Evolutionary conservation across 2,113 vertebrate genomes (phyloP).

Genomic region (Gila orcuttii): DNA sequence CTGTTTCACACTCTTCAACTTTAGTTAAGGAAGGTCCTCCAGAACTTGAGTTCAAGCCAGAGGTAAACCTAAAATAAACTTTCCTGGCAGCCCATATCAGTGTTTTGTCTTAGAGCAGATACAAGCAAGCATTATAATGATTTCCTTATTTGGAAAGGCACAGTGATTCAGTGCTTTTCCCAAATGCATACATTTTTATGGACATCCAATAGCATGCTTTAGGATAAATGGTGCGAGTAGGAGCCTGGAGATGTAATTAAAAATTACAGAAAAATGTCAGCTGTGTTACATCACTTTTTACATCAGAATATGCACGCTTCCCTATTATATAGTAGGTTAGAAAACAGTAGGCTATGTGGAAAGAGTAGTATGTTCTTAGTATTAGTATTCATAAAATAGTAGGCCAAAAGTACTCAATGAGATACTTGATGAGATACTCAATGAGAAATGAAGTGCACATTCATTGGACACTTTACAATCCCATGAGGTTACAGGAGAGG

Average conservation of each 20-base stretch:
- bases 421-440: background rate
- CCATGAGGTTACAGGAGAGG: background rate
- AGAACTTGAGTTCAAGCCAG: conserved; percentile 3
- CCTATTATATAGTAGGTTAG: background rate
- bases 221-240: background rate
- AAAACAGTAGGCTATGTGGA: background rate
- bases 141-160: background rate
- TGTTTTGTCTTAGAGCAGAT: background rate
- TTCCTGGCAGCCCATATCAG: background rate
- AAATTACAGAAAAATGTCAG: conserved; percentile 5
- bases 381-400: background rate
- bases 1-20: conserved; percentile 5
- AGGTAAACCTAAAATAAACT: background rate
- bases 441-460: background rate
- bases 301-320: background rate
- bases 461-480: background rate
- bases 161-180: conserved; percentile 3
- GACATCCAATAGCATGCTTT: background rate
- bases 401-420: background rate
- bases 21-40: background rate
- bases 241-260: background rate
- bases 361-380: background rate
- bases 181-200: background rate
- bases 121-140: background rate
- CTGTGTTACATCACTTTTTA: background rate